Conservation (phyloP, 2,888 invertebrate species). For the Pammene fasciana region DNA sequence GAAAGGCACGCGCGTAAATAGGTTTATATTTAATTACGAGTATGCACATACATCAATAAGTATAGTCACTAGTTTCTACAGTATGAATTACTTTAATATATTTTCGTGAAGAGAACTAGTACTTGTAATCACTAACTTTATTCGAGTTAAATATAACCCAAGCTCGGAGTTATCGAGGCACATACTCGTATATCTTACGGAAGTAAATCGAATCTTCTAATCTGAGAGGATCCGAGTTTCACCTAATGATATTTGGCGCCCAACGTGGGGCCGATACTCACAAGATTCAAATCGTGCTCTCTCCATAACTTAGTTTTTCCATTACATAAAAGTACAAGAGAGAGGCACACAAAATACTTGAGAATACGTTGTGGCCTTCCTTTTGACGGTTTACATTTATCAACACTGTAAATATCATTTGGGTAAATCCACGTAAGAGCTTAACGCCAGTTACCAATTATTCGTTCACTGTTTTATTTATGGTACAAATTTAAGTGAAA, state of each 20-base stretch:
- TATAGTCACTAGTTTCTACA: too few relatives aligned
- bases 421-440: too few relatives aligned
- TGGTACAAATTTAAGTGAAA: too few relatives aligned
- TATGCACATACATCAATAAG: too few relatives aligned
- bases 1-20: too few relatives aligned
- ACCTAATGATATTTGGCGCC: constrained; percentile 43
- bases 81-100: too few relatives aligned
- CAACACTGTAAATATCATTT: constrained; percentile 15
- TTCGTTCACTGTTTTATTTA: not conserved
- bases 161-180: constrained; percentile 17
- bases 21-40: too few relatives aligned
- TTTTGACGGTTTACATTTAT: constrained; percentile 2
- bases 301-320: not conserved
- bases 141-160: not conserved
- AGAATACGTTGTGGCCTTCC: not conserved
- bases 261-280: constrained; percentile 38
- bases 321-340: not conserved
- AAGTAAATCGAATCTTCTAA: constrained; percentile 53
- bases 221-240: constrained; percentile 42
- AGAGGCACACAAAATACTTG: not conserved
- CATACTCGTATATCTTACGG: constrained; percentile 45
- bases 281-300: constrained; percentile 9
- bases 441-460: not conserved
- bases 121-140: constrained; percentile 2
- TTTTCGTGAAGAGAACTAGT: not conserved